Evolutionary conservation across 2,797 vertebrate species (phyloP).

Genomic region (Macroramphosus scolopax): DNA sequence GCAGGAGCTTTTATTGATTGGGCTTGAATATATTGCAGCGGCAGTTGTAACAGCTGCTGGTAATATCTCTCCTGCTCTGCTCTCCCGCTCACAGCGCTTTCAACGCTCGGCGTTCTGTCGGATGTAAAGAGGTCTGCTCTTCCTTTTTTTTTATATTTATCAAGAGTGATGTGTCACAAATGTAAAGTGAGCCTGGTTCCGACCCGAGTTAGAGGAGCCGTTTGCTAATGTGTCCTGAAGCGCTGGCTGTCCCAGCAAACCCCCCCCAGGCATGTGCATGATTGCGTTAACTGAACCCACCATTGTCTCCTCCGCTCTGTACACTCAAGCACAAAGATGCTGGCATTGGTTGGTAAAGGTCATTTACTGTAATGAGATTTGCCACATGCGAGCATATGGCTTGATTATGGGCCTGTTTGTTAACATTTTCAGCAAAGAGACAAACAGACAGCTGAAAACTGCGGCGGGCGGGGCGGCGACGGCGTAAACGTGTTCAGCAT

Average conservation of each 20-base stretch:
- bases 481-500: slow-evolving; percentile 60
- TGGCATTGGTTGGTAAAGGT: slow-evolving; percentile 76
- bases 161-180: slow-evolving; percentile 83
- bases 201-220: slow-evolving; percentile 70
- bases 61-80: slow-evolving; percentile 76
- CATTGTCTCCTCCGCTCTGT: slow-evolving; percentile 48
- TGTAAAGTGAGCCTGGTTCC: slow-evolving; percentile 81
- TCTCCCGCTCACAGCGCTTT: slow-evolving; percentile 53
- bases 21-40: slow-evolving; percentile 87
- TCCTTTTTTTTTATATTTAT: slow-evolving; percentile 56
- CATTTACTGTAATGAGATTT: slow-evolving; percentile 78
- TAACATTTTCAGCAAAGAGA: slow-evolving; percentile 74
- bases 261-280: slow-evolving; percentile 64
- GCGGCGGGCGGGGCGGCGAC: slow-evolving; percentile 9
- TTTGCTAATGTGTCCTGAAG: slow-evolving; percentile 74
- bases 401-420: slow-evolving; percentile 75
- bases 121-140: slow-evolving; percentile 32
- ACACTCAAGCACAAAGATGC: slow-evolving; percentile 58
- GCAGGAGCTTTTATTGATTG: slow-evolving; percentile 90
- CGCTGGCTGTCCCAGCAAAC: slow-evolving; percentile 55
- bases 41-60: slow-evolving; percentile 87
- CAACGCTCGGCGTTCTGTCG: slow-evolving; percentile 65
- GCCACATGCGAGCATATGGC: slow-evolving; percentile 76
- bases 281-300: slow-evolving; percentile 70
- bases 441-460: slow-evolving; percentile 67